phyloP scores from a whole-genome alignment of 2,113 vertebrate species.

The Osmerus mordax region DNA sequence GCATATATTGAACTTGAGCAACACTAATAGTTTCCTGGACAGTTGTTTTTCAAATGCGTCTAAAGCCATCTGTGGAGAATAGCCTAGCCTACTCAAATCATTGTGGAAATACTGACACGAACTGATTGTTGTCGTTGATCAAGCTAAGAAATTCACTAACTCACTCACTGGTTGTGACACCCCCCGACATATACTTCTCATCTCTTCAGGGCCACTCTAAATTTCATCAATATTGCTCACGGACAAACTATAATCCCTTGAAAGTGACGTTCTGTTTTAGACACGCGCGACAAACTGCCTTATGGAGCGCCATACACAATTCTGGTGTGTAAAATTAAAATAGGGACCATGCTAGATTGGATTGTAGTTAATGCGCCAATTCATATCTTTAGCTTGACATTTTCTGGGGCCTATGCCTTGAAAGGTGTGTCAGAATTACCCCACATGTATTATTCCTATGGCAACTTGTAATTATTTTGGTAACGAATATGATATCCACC shows the following conservation, averaged over 20 bases:
- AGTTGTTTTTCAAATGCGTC: no score
- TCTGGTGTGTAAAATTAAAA: constrained; percentile 62
- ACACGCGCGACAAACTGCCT: constrained; percentile 42
- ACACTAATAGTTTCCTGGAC: no score
- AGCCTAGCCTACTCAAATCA: neutral
- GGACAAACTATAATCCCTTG: no score
- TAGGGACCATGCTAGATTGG: constrained; percentile 64
- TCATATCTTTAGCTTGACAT: constrained; percentile 61
- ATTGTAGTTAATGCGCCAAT: constrained; percentile 66
- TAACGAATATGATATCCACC: no score
- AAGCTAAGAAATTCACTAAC: neutral
- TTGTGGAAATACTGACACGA: constrained; percentile 4
- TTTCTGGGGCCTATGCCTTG: constrained; percentile 67
- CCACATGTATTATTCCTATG: constrained; percentile 43
- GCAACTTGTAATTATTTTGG: neutral
- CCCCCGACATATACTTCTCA: neutral
- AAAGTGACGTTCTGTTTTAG: constrained; percentile 44
- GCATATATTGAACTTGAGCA: no score
- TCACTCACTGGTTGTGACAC: neutral
- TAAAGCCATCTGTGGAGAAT: no score
- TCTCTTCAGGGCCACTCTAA: no score
- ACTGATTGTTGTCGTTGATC: neutral
- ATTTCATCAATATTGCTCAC: no score
- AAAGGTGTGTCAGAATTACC: constrained; percentile 60
- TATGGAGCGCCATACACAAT: constrained; percentile 45